Base-by-base conservation (phyloP, 1,140 invertebrate genomes). In the Octopus sinensis region DNA sequence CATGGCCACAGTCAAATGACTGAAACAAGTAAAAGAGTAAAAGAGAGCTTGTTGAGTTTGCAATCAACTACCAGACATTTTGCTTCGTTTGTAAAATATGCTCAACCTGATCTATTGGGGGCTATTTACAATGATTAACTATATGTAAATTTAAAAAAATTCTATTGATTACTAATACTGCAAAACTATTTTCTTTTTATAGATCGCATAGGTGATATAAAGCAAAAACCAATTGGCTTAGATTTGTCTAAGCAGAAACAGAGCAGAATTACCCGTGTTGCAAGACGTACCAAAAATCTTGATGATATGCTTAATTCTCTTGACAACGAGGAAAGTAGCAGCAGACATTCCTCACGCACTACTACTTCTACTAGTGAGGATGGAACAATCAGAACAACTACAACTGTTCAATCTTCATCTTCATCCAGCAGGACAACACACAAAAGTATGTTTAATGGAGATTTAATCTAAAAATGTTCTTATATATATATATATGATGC, bases 201-300 rank as follows among this genome's bases (percentile, higher is more conserved):
- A 77, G 76, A 77, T 77, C 76, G 76, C 5, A 12, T 77, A 5
- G 52, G 76, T 9, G 76, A 77, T 77, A 4, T 77, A 53, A 77
- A 77, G 6, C 76, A 43, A 77, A 77, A 77, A 43, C 76, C 76
- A 52, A 77, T 43, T 6, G 76, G 76, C 17, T 77, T 77, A 51
- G 76, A 77, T 6, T 17, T 12, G n/a, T 43, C 52, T 5, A 10
- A 5, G 6, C 5, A n/a, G 17, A 77, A 51, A 77, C 43, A n/a
- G 23, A 13, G 43, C 52, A 17, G 76, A 53, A 51, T 77, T 13
- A 43, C 76, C 17, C 76, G 76, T 51, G 76, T 77, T 43, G 76
- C 76, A 13, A 6, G 76, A 51, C 76, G 76, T 43, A 77, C 76
- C 6, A 9, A 73, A 6, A 73, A 73, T 12, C 68, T 73, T 73